These are phyloP conservation scores for Scomberomorus guttatus DNA, from an alignment of 2,797 vertebrate species.

Conservation along the genomic window DNA sequence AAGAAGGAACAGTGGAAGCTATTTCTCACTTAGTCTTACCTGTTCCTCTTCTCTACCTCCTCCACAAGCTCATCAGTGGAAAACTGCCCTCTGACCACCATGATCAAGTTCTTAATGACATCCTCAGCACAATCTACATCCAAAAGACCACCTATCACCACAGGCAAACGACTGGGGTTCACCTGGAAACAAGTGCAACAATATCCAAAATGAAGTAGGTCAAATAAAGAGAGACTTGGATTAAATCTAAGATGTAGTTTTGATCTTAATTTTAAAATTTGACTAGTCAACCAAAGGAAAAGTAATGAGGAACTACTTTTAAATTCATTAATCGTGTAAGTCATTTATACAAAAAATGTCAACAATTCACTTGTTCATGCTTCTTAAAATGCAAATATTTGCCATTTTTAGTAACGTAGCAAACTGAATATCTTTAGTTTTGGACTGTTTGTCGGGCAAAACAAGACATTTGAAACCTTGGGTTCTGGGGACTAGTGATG, in stretches of 20 bases:
- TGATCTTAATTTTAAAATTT: conserved; percentile 68
- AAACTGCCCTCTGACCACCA: conserved; percentile 91
- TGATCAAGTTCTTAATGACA: conserved; percentile 87
- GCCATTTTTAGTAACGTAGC: no score
- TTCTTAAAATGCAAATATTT: no score
- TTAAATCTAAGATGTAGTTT: neutral
- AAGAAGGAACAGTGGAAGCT: neutral
- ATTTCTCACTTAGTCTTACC: conserved; percentile 76
- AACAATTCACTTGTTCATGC: no score
- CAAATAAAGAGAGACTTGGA: neutral
- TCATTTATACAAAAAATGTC: no score
- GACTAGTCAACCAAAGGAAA: no score
- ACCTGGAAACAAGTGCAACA: conserved; percentile 79
- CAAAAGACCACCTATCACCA: conserved; percentile 93
- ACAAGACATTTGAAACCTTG: no score
- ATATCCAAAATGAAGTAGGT: neutral
- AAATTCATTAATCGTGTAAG: no score
- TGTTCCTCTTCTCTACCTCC: conserved; percentile 95
- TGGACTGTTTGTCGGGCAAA: no score
- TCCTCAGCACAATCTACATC: conserved; percentile 96
- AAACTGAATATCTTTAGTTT: no score
- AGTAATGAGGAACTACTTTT: no score
- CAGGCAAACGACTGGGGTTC: conserved; percentile 92
- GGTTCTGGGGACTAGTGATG: no score
- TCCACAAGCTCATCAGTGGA: conserved; percentile 92